These are phyloP conservation scores for Chamaetylas fuelleborni DNA, from an alignment of 2,113 vertebrate genomes.

Conservation along the genomic window DNA sequence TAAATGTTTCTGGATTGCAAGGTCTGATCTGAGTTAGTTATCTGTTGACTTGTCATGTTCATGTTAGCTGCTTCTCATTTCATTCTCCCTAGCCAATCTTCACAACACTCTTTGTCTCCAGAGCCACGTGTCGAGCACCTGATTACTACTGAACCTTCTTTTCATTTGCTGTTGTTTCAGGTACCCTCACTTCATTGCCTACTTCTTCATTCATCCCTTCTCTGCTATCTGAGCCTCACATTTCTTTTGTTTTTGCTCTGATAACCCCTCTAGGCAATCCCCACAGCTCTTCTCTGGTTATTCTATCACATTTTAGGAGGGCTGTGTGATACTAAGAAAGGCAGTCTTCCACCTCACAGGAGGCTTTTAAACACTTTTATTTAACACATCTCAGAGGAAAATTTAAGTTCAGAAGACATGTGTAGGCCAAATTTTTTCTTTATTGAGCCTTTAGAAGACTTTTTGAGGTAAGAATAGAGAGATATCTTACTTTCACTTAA, in stretches of 20 bases:
- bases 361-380: neutral
- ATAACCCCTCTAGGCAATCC: neutral
- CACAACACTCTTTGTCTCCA: neutral
- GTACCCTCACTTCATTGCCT: neutral
- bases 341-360: neutral
- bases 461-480: neutral
- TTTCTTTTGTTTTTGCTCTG: neutral
- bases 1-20: neutral
- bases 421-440: neutral
- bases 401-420: neutral
- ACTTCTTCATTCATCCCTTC: rapidly evolving
- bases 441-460: neutral
- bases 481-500: neutral
- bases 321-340: neutral
- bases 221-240: neutral
- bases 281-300: neutral
- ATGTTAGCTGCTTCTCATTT: neutral
- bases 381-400: neutral
- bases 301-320: neutral
- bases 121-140: neutral
- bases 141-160: neutral
- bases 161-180: neutral
- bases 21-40: neutral
- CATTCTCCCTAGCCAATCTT: neutral
- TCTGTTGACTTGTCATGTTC: neutral